Evolutionary conservation across 2,888 invertebrate genomes (phyloP).

Genomic region (Synergus itoensis): DNA sequence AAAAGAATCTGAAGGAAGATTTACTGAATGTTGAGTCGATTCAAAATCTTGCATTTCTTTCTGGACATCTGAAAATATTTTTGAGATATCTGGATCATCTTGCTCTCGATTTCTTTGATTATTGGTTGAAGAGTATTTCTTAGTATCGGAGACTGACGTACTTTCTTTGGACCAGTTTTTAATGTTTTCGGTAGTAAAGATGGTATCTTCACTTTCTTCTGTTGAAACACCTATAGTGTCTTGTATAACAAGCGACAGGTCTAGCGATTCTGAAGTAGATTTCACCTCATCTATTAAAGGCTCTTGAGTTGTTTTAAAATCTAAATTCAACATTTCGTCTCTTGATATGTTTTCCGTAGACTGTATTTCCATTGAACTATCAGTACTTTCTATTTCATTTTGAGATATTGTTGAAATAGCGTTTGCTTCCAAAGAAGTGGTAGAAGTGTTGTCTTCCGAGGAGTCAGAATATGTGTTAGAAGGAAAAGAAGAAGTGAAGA

Average conservation of each 20-base stretch:
- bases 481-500: background rate
- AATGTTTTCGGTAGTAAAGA: background rate
- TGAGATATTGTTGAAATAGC: background rate
- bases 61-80: background rate
- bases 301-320: background rate
- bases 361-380: background rate
- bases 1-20: background rate
- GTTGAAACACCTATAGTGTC: background rate
- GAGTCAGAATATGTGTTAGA: background rate
- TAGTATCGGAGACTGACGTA: background rate
- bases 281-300: background rate
- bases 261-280: background rate
- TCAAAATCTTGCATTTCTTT: background rate
- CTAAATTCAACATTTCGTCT: background rate
- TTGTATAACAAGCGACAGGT: background rate
- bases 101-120: background rate
- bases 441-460: background rate
- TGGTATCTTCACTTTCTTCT: background rate
- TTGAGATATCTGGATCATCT: no score
- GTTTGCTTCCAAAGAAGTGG: background rate
- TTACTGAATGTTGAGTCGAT: background rate
- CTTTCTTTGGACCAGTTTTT: background rate
- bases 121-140: background rate
- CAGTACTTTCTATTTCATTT: background rate
- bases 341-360: background rate